Base-by-base conservation (phyloP, 2,797 vertebrate species). In the Zenarchopterus dispar region DNA sequence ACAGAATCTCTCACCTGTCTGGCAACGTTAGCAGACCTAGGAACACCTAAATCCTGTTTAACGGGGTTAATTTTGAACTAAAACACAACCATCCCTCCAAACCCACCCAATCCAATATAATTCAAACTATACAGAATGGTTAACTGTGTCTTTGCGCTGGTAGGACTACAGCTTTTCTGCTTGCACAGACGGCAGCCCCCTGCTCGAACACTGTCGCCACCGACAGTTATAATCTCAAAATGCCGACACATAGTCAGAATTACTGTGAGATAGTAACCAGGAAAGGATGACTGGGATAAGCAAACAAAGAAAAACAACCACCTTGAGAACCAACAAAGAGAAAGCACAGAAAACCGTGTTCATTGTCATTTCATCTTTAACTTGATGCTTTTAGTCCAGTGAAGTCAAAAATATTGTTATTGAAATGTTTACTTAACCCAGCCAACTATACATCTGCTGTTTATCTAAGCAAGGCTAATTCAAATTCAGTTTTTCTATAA, bases 341-440 rank as follows among this genome's bases (percentile, higher is more conserved):
- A 26, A 24, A 6, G 15, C 4, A 1, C 11, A 39, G 2, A 39
- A 4, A 4, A 15, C 36, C 5, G 13, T 39, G 33, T 36, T 36
- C 33, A 10, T 9, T 11, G 33, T 10, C 8, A 1, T 9, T 10
- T 10, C 8, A 36, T 36, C 9, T 36, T 36, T 10, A 36, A 36
- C 33, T 36, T 8, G 36, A 39, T 39, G 36, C 13, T 39, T 39
- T 39, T 39, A 39, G 1, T 39, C 13, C 13, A 15, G 2, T 15
- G 11, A 15, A 39, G 13, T 15, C 13, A 51, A 48, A 1, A 15
- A 39, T 39, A 36, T 33, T 10, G 3, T 46, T 55, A 80, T 58
- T 70, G 75, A 77, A 86, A 74, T 78, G 73, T 85, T 84, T 81
- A 75, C 70, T 81, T 64, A 65, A 51, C 55, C 62, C 69, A 73